Base-by-base conservation (phyloP, 2,113 vertebrate genomes). In the Cyprinodon brontotheroides region DNA sequence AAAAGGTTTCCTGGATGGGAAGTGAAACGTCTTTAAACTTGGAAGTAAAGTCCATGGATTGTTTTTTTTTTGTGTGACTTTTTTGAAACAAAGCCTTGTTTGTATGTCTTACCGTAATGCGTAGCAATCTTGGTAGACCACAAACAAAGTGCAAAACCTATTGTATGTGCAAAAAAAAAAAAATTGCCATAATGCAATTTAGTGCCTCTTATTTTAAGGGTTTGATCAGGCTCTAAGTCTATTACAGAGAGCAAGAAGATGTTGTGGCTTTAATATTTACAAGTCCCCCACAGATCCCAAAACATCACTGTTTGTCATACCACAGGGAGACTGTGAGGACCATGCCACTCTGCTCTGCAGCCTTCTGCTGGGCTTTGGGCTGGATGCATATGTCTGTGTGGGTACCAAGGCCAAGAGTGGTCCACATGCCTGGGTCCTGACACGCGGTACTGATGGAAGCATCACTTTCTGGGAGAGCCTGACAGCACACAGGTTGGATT, bases 401-500 rank as follows among this genome's bases (percentile, higher is more conserved):
- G 98, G 98, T 70, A 99, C 96, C 69, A 99, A 98, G 89, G 94
- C 93, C 57, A 99, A 95, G 89, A 95, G 94, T 62, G 91, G 87
- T 3, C 94, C 97, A 3, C 97, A 99, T 45, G 89, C 96, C 3
- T 99, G 98, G 98, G 98, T 99, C 43, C 94, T 98, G 95, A 99
- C 97, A 37, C 94, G 91, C 74, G 96, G 97, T 0, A 95, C 95
- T n/a, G 95, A 98, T 66, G 97, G 96, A 70, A 93, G 94, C 29
- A 78, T 97, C 81, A 97, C 95, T 63, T 99, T 99, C 89, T 99
- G 98, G 98, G 97, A 99, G 89, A 98, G 97, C 84, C 94, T 98
- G 85, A 98, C 97, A 47, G 96, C 96, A 66, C 95, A 97, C 87
- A 97, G 98, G 98, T 97, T 41, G 4, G 9, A 20, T 43, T 70